Percentiles rank a stretch among this genome's conserved stretches.
phyloP scores from a whole-genome alignment of 2,888 invertebrate genomes.

The Anodontia alba region DNA sequence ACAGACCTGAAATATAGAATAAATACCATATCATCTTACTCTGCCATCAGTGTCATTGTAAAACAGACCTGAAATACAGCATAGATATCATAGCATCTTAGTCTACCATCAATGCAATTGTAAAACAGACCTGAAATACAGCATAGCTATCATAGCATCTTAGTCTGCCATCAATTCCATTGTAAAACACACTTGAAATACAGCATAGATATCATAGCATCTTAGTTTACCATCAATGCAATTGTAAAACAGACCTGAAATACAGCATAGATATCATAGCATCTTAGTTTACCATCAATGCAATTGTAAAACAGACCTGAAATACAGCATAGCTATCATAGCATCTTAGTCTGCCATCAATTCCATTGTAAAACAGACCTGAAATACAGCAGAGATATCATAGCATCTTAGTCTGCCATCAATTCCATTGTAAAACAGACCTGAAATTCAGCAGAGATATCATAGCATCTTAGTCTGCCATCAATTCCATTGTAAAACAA shows the following conservation, averaged over 20 bases:
- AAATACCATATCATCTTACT: too few relatives aligned
- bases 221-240: conserved; percentile 59
- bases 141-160: too few relatives aligned
- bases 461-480: conserved; percentile 55
- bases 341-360: too few relatives aligned
- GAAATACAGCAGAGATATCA: conserved; percentile 73
- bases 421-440: conserved; percentile 70
- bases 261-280: background rate
- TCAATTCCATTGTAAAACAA: conserved; percentile 72
- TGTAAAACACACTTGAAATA: too few relatives aligned
- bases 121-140: background rate
- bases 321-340: too few relatives aligned
- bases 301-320: too few relatives aligned
- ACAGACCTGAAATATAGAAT: too few relatives aligned
- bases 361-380: too few relatives aligned
- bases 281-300: too few relatives aligned
- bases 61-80: too few relatives aligned
- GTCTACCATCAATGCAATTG: background rate
- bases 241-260: conserved; percentile 71
- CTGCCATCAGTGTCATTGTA: too few relatives aligned
- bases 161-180: too few relatives aligned
- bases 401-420: conserved; percentile 70
- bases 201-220: conserved; percentile 79
- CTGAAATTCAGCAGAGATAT: conserved; percentile 68
- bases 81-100: conserved; percentile 16